Base-by-base conservation (phyloP, 2,888 invertebrate species). In the Tridacna gigas region DNA sequence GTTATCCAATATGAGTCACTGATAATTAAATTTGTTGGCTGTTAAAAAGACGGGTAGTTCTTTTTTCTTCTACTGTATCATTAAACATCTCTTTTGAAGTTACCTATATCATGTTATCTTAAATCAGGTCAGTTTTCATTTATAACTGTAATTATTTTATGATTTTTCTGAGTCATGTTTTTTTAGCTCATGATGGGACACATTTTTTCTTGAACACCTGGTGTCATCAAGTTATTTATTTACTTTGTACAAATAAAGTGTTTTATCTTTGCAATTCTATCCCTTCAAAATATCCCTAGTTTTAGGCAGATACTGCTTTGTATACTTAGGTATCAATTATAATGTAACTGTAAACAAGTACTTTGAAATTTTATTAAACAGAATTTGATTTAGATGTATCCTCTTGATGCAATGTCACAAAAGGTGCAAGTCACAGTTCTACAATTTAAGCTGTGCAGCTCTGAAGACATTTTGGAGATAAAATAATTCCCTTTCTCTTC, bases 251-350 rank as follows among this genome's bases (percentile, higher is more conserved):
- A 63, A 63, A 63, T 63, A 63, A 51, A 71, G 51, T 51, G 71
- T 71, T 71, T 71, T 71, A 71, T 71, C 71, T 71, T 51, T 48
- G 71, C 71, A 22, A 51, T 51, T 71, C 71, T 25, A 71, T 71
- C 71, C 71, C 71, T 22, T 25, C 51, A 71, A 71, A 71, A 22
- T 51, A 71, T 71, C 28, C 51, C 12, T 25, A 51, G 71, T 22
- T 71, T 26, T 22, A 12, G 7, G n/a, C 47, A 15, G 51, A 51
- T 51, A 71, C 48, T 51, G 0, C 13, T 20, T 69, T 71, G 71
- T 71, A 26, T 71, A 26, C 71, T 71, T 47, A 25, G 15, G 71
- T 71, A 71, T 71, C 71, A 71, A 51, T 71, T 71, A 71, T 71
- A 71, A 51, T 71, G 51, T 71, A 13, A 71, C 26, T 51, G 71